Base-by-base conservation (phyloP, 1,140 invertebrate species). In the Drosophila punjabiensis region DNA sequence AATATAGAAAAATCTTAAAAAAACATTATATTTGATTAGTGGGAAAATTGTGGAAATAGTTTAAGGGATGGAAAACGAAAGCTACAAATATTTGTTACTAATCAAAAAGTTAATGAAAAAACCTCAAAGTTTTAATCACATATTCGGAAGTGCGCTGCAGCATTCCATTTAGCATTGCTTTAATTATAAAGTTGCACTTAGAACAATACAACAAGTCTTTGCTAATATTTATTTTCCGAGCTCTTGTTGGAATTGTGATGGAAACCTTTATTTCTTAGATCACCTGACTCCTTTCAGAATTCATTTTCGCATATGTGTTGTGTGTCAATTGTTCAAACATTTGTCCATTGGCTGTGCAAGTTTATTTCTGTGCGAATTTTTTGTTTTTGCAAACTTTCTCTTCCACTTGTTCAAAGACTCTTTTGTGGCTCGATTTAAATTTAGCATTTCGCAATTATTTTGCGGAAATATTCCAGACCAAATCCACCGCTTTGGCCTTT, bases 291-390 rank as follows among this genome's bases (percentile, higher is more conserved):
- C 10, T n/a, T 30, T 66, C 1, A 37, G 13, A 24, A 20, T 20
- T 32, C 14, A 43, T 8, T 43, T 24, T 28, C 8, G 20, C 10
- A 20, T 18, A 9, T 16, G 11, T 16, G 7, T 39, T 28, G 6
- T 30, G 24, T 73, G 69, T 61, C 47, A 74, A 41, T 74, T 74
- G 68, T 62, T 35, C 52, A 73, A 74, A 74, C 71, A 74, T 74
- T 73, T 74, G 30, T 24, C 20, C 14, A 10, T 18, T 41, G 8
- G 2, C 5, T 60, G 13, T 45, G 30, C 35, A 14, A n/a, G 39
- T 13, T 28, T 14, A 32, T 39, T 62, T 74, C 30, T 33, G 32
- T n/a, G 24, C 7, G 10, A 70, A 30, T 70, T 45, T 48, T 16
- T 41, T n/a, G 20, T 69, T 24, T 39, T 39, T 43, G 30, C 58